Evolutionary conservation across 2,113 vertebrate genomes (phyloP).

Genomic region (Irena cyanogastra): DNA sequence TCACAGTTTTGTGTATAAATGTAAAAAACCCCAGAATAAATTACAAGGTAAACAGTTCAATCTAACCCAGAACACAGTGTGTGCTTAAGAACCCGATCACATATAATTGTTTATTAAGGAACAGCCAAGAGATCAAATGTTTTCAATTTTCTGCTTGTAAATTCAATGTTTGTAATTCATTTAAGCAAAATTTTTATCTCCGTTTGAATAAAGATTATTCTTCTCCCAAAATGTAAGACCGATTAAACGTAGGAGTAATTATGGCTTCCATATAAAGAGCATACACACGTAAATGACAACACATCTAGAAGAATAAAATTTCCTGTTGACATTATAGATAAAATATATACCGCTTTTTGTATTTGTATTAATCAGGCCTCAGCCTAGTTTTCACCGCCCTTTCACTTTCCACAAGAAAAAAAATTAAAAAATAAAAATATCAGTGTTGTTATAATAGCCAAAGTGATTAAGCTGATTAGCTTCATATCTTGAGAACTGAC

Average conservation of each 20-base stretch:
- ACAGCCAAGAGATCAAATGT: not conserved
- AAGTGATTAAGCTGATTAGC: not conserved
- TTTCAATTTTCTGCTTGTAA: not conserved
- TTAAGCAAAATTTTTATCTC: not conserved
- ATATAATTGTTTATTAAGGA: not conserved
- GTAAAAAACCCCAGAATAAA: not conserved
- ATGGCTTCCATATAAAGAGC: not conserved
- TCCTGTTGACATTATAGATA: not conserved
- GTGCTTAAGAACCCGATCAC: not conserved
- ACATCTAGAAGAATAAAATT: not conserved
- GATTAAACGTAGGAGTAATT: not conserved
- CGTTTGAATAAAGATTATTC: not conserved
- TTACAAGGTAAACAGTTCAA: not conserved
- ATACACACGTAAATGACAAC: not conserved
- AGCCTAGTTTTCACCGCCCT: not conserved
- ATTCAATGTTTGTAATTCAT: not conserved
- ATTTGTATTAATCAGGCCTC: not conserved
- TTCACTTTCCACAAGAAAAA: not conserved
- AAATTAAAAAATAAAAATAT: not conserved
- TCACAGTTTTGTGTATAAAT: not conserved
- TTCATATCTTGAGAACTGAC: not conserved
- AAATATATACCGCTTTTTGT: not conserved
- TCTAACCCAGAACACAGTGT: not conserved
- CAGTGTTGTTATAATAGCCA: not conserved
- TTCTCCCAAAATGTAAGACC: not conserved